These are phyloP conservation scores for Chaetodon trifascialis DNA, from an alignment of 2,113 vertebrate genomes.

Conservation along the genomic window DNA sequence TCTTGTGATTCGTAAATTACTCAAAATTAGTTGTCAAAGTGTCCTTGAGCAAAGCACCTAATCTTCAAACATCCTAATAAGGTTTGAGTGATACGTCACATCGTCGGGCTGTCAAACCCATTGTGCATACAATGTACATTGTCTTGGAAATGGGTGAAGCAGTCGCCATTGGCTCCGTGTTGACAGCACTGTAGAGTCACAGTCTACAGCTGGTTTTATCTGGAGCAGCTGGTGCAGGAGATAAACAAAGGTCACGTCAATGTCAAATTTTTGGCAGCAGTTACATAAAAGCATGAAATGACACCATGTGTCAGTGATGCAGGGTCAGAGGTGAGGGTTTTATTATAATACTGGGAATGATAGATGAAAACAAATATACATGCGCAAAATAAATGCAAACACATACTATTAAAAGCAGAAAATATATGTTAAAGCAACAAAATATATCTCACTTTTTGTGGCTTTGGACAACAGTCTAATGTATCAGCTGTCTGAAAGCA, in stretches of 20 bases:
- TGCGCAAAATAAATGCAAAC: background rate
- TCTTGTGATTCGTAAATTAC: background rate
- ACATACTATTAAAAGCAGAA: background rate
- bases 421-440: background rate
- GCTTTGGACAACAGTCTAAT: background rate
- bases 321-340: constrained; percentile 21
- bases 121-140: background rate
- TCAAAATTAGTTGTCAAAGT: background rate
- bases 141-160: background rate
- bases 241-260: constrained; percentile 39
- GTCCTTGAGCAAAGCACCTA: constrained; percentile 2
- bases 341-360: constrained; percentile 5
- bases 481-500: background rate
- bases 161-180: background rate
- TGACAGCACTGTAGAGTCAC: background rate
- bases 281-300: constrained; percentile 20
- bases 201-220: background rate
- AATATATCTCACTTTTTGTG: background rate
- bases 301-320: constrained; percentile 9
- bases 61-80: background rate
- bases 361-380: constrained; percentile 4
- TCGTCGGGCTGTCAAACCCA: background rate
- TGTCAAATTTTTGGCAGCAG: constrained; percentile 19
- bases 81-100: background rate
- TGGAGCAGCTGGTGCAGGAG: constrained; percentile 40